Evolutionary conservation across 2,888 invertebrate species (phyloP).

Genomic region (Stenodema calcarata): DNA sequence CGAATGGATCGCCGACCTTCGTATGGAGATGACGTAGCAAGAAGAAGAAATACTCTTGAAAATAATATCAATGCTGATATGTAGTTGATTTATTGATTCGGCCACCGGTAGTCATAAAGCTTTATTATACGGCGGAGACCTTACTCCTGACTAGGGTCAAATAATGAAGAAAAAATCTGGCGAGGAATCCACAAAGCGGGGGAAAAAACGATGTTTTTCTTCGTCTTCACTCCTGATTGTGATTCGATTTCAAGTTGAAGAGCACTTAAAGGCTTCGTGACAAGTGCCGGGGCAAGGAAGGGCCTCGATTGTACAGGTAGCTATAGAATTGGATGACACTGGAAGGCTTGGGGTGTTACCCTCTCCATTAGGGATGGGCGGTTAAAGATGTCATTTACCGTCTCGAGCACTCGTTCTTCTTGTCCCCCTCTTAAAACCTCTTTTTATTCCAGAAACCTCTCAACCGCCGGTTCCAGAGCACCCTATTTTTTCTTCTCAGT

Average conservation of each 20-base stretch:
- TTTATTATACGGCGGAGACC: too few relatives aligned
- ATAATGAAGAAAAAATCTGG: too few relatives aligned
- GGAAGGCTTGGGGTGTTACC: slow-evolving; percentile 16
- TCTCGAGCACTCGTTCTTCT: slow-evolving; percentile 17
- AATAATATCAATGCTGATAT: too few relatives aligned
- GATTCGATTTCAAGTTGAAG: slow-evolving; percentile 41
- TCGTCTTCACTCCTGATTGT: slow-evolving; percentile 16
- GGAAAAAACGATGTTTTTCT: not conserved
- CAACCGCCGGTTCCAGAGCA: not conserved
- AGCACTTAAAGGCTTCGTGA: slow-evolving; percentile 37
- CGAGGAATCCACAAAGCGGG: too few relatives aligned
- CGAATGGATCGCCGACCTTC: too few relatives aligned
- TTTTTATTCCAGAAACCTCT: not conserved
- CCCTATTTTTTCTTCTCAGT: not conserved
- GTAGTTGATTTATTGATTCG: too few relatives aligned
- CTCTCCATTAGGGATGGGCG: slow-evolving; percentile 38
- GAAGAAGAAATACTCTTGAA: too few relatives aligned
- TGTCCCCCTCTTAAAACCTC: not conserved
- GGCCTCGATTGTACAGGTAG: slow-evolving; percentile 25
- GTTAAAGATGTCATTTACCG: slow-evolving; percentile 48
- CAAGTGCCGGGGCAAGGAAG: slow-evolving; percentile 15
- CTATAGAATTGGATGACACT: not conserved
- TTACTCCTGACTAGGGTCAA: too few relatives aligned
- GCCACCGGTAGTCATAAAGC: too few relatives aligned
- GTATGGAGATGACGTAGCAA: too few relatives aligned